Conservation (phyloP, 2,113 vertebrate genomes). For the Peucedramus taeniatus region DNA sequence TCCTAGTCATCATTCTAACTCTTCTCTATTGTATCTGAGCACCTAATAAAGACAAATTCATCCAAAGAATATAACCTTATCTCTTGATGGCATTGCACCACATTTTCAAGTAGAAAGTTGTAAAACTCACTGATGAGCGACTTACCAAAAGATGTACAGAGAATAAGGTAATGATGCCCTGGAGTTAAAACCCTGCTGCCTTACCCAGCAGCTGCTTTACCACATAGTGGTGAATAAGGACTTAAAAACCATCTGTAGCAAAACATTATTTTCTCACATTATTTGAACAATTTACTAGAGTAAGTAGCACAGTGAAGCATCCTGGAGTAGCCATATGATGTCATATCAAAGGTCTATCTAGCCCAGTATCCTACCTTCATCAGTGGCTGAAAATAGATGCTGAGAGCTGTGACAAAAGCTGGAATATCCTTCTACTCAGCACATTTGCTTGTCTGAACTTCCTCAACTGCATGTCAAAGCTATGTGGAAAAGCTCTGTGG, state of each 20-base stretch:
- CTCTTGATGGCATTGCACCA: not conserved
- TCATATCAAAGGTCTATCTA: not conserved
- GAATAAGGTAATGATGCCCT: rapidly evolving
- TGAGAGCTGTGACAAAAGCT: not conserved
- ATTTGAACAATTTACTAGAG: not conserved
- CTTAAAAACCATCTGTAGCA: not conserved
- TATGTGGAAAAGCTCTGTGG: not conserved
- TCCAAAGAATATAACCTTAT: not conserved
- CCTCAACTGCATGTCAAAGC: not conserved
- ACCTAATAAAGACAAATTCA: not conserved
- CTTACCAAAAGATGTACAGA: not conserved
- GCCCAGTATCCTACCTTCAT: not conserved
- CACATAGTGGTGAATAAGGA: not conserved
- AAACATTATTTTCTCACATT: not conserved
- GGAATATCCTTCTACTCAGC: not conserved
- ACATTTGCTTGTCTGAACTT: not conserved
- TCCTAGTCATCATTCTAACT: not conserved
- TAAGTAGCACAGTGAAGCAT: not conserved
- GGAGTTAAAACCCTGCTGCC: not conserved
- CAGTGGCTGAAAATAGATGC: not conserved
- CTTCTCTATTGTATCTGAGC: not conserved
- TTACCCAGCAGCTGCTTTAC: not conserved
- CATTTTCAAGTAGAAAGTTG: not conserved
- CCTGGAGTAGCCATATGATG: not conserved
- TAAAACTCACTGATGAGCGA: not conserved